phyloP scores from a whole-genome alignment of 2,113 vertebrate genomes.

The Centropristis striata region DNA sequence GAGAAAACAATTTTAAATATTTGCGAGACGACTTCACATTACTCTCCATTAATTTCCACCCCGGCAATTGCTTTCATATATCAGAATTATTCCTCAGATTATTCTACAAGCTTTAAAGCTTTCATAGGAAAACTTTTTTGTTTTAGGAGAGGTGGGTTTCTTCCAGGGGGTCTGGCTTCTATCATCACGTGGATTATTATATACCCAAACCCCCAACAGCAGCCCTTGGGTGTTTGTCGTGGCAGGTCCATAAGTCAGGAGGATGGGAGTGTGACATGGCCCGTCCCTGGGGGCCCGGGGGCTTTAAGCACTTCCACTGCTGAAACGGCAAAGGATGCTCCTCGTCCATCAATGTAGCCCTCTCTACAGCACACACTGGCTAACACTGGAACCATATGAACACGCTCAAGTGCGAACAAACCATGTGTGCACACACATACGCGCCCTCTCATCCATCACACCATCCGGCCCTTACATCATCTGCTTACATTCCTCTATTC shows the following conservation, averaged over 20 bases:
- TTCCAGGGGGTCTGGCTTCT: conserved; percentile 20
- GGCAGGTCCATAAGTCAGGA: conserved; percentile 79
- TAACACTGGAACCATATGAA: conserved; percentile 14
- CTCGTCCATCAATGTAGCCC: conserved; percentile 67
- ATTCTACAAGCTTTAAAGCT: conserved; percentile 17
- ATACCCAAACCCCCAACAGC: conserved; percentile 13
- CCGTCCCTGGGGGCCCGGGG: conserved; percentile 62
- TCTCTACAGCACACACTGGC: conserved; percentile 24
- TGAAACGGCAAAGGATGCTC: conserved; percentile 75
- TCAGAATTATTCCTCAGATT: conserved; percentile 27
- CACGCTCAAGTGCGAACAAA: conserved; percentile 24
- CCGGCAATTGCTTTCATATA: conserved; percentile 21
- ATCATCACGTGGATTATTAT: conserved; percentile 26
- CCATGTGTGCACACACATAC: conserved; percentile 13
- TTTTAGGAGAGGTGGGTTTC: background rate
- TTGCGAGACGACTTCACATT: conserved; percentile 35
- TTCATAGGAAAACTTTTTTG: conserved; percentile 12
- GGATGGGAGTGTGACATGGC: conserved; percentile 67
- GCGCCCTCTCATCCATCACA: conserved; percentile 58
- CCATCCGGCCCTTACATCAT: conserved; percentile 37
- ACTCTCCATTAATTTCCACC: conserved; percentile 52
- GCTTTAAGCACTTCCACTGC: conserved; percentile 77
- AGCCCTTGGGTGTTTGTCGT: conserved; percentile 69
- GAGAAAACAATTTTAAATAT: conserved; percentile 48
- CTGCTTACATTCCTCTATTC: conserved; percentile 33